Base-by-base conservation (phyloP, 2,113 vertebrate genomes). In the Lepidothrix coronata region DNA sequence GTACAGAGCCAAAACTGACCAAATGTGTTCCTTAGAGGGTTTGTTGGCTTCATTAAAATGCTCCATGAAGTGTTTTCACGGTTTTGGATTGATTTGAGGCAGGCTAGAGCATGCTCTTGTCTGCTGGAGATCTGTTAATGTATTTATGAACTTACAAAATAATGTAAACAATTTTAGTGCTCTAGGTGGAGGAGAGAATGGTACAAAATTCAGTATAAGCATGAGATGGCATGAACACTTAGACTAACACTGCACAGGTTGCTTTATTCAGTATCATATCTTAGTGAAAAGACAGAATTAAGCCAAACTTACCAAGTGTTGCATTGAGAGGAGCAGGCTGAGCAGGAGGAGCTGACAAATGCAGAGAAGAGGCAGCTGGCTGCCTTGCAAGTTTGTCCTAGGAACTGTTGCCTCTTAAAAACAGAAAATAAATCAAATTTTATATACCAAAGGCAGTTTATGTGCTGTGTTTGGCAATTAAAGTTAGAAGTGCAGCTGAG, bases 401-500 rank as follows among this genome's bases (percentile, higher is more conserved):
- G 89, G 80, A 95, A 81, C 87, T 8, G 46, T 85, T 87, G 43
- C 54, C 72, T 73, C 88, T 75, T 71, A 55, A 83, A 72, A 58
- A 24, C 12, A 51, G 79, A 72, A 88, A 74, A 49, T 21, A 7
- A 75, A 85, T 62, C 22, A n/a, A 66, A 58, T 70, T 37, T 52
- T 58, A 8, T 62, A 54, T 88, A 79, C 76, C 6, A 6, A 71
- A 81, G 70, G 63, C 68, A 77, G 72, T 88, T 91, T 72, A 62
- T 3, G 0, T 74, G 79, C 82, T 87, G 62, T 73, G 68, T 89
- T 96, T 93, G 73, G 82, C 89, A 90, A 31, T 84, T 76, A 68
- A 91, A 83, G 46, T 68, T 87, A 65, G 68, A 66, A 95, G 80
- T 92, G 85, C 51, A 61, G 70, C 54, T 95, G 80, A 77, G 57